Conservation (phyloP, 1,140 invertebrate species). For the Amphibalanus amphitrite region DNA sequence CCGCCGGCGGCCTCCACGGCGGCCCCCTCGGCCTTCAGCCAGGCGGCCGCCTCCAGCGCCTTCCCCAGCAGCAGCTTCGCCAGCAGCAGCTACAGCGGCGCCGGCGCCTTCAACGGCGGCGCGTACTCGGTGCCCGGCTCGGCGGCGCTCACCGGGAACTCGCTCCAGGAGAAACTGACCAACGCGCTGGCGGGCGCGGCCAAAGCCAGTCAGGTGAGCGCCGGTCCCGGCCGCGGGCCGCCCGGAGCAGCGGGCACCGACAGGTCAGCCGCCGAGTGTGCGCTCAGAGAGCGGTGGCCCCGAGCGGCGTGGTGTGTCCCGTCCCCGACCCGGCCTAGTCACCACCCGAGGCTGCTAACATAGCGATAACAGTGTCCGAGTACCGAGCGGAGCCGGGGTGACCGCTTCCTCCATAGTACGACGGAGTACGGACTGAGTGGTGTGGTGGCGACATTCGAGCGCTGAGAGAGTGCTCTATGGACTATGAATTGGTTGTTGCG, state of each 20-base stretch:
- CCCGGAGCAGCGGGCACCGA: too few relatives aligned
- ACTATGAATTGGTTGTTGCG: too few relatives aligned
- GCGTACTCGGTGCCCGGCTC: background rate
- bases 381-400: too few relatives aligned
- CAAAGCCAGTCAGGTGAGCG: background rate
- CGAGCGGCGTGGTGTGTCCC: too few relatives aligned
- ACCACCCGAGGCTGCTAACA: too few relatives aligned
- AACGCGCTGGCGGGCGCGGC: background rate
- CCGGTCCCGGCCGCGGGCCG: background rate
- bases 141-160: background rate
- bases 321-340: too few relatives aligned
- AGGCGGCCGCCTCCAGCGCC: background rate
- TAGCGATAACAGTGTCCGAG: too few relatives aligned
- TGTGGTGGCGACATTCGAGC: too few relatives aligned
- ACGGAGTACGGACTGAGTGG: too few relatives aligned
- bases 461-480: too few relatives aligned
- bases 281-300: background rate
- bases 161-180: background rate
- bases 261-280: background rate
- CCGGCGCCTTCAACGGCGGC: background rate
- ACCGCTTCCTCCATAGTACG: too few relatives aligned
- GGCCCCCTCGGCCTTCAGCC: background rate
- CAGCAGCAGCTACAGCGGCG: too few relatives aligned
- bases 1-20: background rate
- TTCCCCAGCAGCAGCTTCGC: background rate